Percentiles rank a stretch among this genome's conserved stretches.
These are phyloP conservation scores for Poecilobothrus nobilitatus DNA, from an alignment of 2,888 invertebrate species.

Conservation along the genomic window DNA sequence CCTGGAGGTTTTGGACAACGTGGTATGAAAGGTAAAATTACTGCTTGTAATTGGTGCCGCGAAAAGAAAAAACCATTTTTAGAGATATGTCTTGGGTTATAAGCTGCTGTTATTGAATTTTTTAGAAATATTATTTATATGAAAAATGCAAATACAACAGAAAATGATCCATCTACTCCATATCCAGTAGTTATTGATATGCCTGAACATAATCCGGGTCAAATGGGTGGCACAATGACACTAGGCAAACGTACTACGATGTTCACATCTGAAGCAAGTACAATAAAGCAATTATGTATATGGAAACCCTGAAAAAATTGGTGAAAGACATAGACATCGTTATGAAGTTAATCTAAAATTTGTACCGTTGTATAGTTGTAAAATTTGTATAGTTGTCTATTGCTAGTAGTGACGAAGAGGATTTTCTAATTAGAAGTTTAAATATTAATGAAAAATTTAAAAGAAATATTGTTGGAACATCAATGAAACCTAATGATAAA, in stretches of 20 bases:
- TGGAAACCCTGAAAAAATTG: constrained; percentile 65
- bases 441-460: background rate
- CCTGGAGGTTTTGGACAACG: constrained; percentile 97
- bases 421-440: constrained; percentile 24
- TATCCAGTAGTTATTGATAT: constrained; percentile 91
- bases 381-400: constrained; percentile 77
- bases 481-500: too few relatives aligned
- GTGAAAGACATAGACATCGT: constrained; percentile 93
- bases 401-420: constrained; percentile 55
- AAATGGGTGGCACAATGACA: constrained; percentile 96
- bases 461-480: too few relatives aligned
- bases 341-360: constrained; percentile 94
- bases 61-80: constrained; percentile 82
- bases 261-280: constrained; percentile 54
- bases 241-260: constrained; percentile 86
- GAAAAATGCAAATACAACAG: constrained; percentile 76
- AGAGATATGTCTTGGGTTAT: constrained; percentile 96
- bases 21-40: constrained; percentile 93
- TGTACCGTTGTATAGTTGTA: constrained; percentile 66
- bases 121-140: constrained; percentile 74
- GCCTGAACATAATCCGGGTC: constrained; percentile 93
- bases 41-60: constrained; percentile 88
- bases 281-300: constrained; percentile 67
- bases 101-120: constrained; percentile 94
- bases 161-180: constrained; percentile 64